phyloP scores from a whole-genome alignment of 2,888 invertebrate species.

The Caenorhabditis virilis region DNA sequence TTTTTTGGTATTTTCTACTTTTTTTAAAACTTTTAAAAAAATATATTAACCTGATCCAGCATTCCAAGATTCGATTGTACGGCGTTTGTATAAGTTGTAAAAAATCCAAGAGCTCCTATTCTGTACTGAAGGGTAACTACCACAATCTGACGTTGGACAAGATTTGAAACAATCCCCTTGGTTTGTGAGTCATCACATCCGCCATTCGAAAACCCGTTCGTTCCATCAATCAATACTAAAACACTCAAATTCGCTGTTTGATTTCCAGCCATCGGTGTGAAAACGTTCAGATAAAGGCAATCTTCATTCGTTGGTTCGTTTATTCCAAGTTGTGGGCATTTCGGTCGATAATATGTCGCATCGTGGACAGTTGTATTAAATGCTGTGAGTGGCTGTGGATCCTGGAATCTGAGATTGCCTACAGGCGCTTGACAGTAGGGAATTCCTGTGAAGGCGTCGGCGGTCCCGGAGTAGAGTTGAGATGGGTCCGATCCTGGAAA shows the following conservation, averaged over 20 bases:
- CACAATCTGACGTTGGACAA: conserved; percentile 54
- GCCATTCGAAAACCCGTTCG: conserved; percentile 43
- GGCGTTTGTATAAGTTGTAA: conserved; percentile 48
- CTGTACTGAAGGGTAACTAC: conserved; percentile 60
- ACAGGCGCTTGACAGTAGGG: conserved; percentile 56
- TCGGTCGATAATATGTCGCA: conserved; percentile 52
- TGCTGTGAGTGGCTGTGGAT: conserved; percentile 22
- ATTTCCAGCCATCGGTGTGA: conserved; percentile 43
- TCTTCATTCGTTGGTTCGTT: conserved; percentile 46
- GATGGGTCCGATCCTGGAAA: conserved; percentile 42
- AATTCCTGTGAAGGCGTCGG: conserved; percentile 55
- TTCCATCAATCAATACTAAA: conserved; percentile 54
- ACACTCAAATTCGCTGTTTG: conserved; percentile 41
- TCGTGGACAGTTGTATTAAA: conserved; percentile 39
- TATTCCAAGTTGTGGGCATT: conserved; percentile 50
- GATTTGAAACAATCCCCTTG: conserved; percentile 49
- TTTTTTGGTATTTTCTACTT: no score
- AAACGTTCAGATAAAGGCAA: conserved; percentile 59
- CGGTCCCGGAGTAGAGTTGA: conserved; percentile 51
- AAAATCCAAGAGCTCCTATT: conserved; percentile 58
- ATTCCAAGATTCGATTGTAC: conserved; percentile 61
- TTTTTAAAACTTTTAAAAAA: no score
- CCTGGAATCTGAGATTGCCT: conserved; percentile 42
- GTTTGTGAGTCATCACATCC: conserved; percentile 44
- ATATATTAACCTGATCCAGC: conserved; percentile 61